phyloP scores from a whole-genome alignment of 2,113 vertebrate genomes.

The Vireo altiloquus region DNA sequence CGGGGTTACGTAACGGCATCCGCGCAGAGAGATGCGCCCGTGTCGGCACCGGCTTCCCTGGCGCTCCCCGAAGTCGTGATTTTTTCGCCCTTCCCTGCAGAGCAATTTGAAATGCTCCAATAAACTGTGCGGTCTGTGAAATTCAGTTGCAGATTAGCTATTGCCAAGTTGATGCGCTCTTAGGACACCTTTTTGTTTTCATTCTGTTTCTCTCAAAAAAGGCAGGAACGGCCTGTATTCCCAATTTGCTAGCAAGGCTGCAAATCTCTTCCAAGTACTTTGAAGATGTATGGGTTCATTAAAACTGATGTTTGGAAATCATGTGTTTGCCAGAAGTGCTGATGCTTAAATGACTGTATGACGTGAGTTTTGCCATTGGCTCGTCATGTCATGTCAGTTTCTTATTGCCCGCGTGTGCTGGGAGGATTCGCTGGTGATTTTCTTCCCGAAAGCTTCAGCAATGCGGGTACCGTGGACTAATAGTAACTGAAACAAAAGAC shows the following conservation, averaged over 20 bases:
- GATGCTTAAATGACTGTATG: not conserved
- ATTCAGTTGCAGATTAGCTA: not conserved
- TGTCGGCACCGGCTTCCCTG: not conserved
- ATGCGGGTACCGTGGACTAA: conserved; percentile 53
- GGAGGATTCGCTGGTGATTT: not conserved
- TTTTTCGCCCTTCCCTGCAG: not conserved
- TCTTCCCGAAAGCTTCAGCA: conserved; percentile 49
- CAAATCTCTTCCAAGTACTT: not conserved
- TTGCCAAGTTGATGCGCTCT: not conserved
- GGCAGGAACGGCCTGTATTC: not conserved
- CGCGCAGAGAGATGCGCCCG: not conserved
- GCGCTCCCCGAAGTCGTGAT: not conserved
- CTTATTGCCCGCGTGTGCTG: not conserved
- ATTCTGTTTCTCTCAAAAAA: not conserved
- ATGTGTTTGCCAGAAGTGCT: not conserved
- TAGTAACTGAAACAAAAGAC: conserved; percentile 59
- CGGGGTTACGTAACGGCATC: conserved; percentile 69
- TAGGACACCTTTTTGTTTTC: not conserved
- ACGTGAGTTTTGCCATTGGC: not conserved
- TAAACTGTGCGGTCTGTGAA: not conserved
- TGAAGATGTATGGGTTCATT: not conserved
- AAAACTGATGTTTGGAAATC: not conserved
- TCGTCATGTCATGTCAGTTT: not conserved
- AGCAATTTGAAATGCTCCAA: not conserved
- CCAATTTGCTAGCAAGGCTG: not conserved